A percentile compares a stretch with the other conserved stretches of the same genome.
These are phyloP conservation scores for Zaprionus obscuricornis DNA, from an alignment of 2,888 invertebrate genomes.

Conservation along the genomic window DNA sequence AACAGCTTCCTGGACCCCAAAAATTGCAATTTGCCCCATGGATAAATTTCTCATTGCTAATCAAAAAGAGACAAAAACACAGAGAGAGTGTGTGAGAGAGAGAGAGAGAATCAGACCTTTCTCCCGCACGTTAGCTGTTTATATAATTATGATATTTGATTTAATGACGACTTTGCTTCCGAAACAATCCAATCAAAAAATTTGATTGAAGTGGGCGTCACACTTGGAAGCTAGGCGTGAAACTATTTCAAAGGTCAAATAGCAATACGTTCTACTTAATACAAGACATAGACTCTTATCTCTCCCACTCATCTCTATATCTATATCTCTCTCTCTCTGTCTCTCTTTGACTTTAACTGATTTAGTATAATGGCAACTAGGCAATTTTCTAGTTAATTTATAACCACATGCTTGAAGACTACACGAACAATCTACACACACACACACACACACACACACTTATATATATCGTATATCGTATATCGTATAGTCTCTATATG, in stretches of 20 bases:
- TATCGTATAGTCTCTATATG: not conserved
- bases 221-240: constrained; percentile 59
- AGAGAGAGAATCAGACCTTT: constrained; percentile 56
- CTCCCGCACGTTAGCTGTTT: constrained; percentile 78
- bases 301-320: no score
- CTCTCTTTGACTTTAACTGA: constrained; percentile 38
- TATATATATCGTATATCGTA: not conserved
- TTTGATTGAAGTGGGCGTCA: constrained; percentile 77
- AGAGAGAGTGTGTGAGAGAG: constrained; percentile 4
- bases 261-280: no score
- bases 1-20: constrained; percentile 45
- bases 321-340: no score
- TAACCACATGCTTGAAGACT: constrained; percentile 48
- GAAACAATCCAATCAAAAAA: constrained; percentile 79
- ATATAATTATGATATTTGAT: constrained; percentile 78
- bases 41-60: no score
- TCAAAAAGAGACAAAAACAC: no score
- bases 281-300: no score
- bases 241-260: constrained; percentile 70
- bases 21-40: constrained; percentile 39
- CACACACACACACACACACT: constrained; percentile 2
- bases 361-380: constrained; percentile 57
- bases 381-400: constrained; percentile 64
- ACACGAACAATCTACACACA: constrained; percentile 22
- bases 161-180: constrained; percentile 79